Evolutionary conservation across 1,140 invertebrate genomes (phyloP).

Genomic region (Bombus confusus): DNA sequence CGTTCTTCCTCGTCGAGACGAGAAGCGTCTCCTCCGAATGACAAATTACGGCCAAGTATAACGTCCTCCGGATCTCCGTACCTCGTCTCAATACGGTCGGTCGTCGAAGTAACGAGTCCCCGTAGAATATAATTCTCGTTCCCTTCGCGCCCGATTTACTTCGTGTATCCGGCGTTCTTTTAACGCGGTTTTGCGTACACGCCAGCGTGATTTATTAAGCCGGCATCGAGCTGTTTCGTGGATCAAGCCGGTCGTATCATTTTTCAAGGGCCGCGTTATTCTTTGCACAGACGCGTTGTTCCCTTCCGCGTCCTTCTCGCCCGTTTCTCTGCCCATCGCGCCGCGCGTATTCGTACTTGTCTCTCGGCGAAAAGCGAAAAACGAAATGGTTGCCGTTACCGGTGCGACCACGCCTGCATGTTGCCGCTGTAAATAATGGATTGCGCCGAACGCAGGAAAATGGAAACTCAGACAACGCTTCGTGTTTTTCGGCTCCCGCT

Average conservation of each 20-base stretch:
- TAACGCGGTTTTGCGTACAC: not conserved
- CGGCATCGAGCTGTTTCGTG: not conserved
- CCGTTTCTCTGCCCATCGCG: not conserved
- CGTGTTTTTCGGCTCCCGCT: not conserved
- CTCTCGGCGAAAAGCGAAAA: not conserved
- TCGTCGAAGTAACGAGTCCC: conserved; percentile 21
- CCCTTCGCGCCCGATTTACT: not conserved
- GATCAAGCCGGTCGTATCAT: conserved; percentile 11
- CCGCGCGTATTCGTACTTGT: not conserved
- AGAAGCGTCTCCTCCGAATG: not conserved
- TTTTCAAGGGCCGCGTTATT: conserved; percentile 11
- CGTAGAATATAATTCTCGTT: not conserved
- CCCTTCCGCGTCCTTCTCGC: not conserved
- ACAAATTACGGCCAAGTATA: not conserved
- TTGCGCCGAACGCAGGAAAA: not conserved
- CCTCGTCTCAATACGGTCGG: not conserved
- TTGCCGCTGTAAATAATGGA: not conserved
- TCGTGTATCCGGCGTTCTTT: not conserved
- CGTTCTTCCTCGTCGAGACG: not conserved
- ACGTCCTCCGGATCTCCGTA: not conserved
- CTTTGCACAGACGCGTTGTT: not conserved
- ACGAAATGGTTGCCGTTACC: not conserved
- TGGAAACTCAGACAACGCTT: too few relatives aligned
- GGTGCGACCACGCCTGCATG: not conserved
- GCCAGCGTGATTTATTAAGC: conserved; percentile 18